Evolutionary conservation across 2,888 invertebrate genomes (phyloP), one percentile per base, ranked within the genome.

Genomic region (Sepiola atlantica): DNA sequence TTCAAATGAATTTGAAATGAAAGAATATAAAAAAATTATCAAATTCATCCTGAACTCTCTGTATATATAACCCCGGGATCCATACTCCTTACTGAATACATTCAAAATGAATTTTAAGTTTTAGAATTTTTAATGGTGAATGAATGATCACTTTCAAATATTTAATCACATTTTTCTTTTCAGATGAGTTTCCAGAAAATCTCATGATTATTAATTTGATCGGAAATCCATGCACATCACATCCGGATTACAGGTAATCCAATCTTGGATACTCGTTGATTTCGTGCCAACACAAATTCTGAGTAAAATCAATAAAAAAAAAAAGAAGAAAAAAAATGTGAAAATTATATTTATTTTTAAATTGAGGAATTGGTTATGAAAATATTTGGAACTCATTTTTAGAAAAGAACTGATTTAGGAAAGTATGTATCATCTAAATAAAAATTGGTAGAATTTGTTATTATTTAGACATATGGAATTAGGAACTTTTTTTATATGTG

Each of bases 151-250:
- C 21, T 57, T 57, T n/a, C 3, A 18, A 77, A 77, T 77, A 12
- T n/a, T 77, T 18, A 3, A 77, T 77, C n/a, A n/a, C 16, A 77
- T 77, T 77, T 77, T 12, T 45, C 21, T 77, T 95, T 95, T 54
- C 96, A 96, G 97, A 96, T 95, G 96, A 96, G 90, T 94, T 97
- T 91, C 97, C 97, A 55, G 95, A 96, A 94, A 96, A 96, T 55
- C 94, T 97, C 61, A 95, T 96, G 21, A 96, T 97, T 55, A 94
- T 97, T 61, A 96, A 96, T 94, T 94, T 97, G 21, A 94, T 95
- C 94, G 96, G 95, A 35, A 97, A 97, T 94, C 96, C 96, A 20
- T 96, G 96, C 94, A 96, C 96, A 35, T 94, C 95, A 0, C 94
- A 95, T 55, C 95, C 95, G 91, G 96, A 96, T 94, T 96, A 97